Evolutionary conservation across 2,888 invertebrate species (phyloP).

Genomic region (Balanococcus diminutus): DNA sequence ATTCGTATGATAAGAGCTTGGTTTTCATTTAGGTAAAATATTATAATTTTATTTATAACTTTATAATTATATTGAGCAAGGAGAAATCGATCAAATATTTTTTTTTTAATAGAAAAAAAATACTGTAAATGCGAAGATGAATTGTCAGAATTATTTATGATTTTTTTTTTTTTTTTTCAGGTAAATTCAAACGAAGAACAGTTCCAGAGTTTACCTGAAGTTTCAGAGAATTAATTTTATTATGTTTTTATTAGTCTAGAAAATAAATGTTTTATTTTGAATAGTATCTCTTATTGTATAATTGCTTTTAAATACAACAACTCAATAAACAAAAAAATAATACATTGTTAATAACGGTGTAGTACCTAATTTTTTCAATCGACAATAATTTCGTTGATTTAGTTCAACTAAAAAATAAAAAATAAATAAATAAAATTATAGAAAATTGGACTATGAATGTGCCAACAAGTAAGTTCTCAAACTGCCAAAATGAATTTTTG

Average conservation of each 20-base stretch:
- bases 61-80: not conserved
- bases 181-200: slow-evolving; percentile 39
- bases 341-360: not conserved
- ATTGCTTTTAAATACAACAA: slow-evolving; percentile 14
- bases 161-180: not conserved
- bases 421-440: no score
- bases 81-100: not conserved
- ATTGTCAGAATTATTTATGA: not conserved
- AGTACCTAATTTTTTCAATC: not conserved
- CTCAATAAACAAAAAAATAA: slow-evolving; percentile 39
- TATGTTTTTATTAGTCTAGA: slow-evolving; percentile 50
- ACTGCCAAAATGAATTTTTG: no score
- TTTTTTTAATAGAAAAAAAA: no score
- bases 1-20: not conserved
- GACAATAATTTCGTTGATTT: not conserved
- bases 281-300: not conserved
- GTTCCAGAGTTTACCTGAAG: slow-evolving; percentile 36
- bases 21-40: not conserved
- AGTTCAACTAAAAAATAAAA: not conserved
- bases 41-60: not conserved
- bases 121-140: not conserved
- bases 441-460: no score
- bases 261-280: slow-evolving; percentile 52
- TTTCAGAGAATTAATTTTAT: slow-evolving; percentile 34
- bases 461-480: no score